Evolutionary conservation across 2,113 vertebrate genomes (phyloP).

Genomic region (Petrocephalus zakoni): DNA sequence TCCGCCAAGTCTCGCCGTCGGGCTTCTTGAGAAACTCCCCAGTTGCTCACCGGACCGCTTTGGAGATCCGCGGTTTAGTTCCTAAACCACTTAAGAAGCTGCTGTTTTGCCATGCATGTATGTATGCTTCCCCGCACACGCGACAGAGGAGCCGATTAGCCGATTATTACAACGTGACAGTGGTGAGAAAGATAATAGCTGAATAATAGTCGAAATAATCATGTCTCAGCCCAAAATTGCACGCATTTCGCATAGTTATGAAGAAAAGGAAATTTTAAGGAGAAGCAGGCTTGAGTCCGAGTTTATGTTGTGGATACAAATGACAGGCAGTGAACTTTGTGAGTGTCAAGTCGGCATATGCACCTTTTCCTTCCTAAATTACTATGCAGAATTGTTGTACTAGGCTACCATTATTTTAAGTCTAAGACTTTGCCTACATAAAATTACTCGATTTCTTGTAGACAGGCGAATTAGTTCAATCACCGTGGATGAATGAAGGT

Average conservation of each 20-base stretch:
- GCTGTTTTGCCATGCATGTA: background rate
- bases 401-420: background rate
- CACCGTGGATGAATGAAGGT: background rate
- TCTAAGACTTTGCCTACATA: background rate
- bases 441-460: background rate
- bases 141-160: background rate
- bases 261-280: background rate
- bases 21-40: background rate
- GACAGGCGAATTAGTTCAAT: too few relatives aligned
- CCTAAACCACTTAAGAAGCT: background rate
- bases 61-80: conserved; percentile 14
- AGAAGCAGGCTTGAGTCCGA: background rate
- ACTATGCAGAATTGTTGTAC: background rate
- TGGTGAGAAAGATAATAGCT: background rate
- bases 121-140: background rate
- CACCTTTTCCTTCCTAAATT: background rate
- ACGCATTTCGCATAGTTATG: background rate
- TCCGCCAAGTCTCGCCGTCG: background rate
- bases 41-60: background rate
- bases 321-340: background rate
- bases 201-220: background rate
- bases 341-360: background rate
- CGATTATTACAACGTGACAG: background rate
- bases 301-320: background rate
- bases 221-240: background rate